Evolutionary conservation across 2,888 invertebrate species (phyloP).

Genomic region (Stegana nigrithorax): DNA sequence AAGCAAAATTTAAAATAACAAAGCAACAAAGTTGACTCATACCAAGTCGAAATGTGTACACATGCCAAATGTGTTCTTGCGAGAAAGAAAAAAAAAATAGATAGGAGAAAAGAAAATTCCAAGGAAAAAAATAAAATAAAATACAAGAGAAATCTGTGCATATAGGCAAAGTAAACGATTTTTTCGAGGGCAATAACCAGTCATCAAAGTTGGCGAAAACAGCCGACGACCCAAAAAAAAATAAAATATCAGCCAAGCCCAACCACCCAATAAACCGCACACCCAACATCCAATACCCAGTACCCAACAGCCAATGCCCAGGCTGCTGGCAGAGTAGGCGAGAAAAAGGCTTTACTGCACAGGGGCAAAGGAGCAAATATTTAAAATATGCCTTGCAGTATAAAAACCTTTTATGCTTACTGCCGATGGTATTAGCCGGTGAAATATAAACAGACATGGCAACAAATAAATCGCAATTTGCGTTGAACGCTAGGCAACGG

Average conservation of each 20-base stretch:
- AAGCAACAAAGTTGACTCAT: slow-evolving; percentile 19
- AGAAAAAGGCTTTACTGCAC: too few relatives aligned
- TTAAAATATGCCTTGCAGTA: slow-evolving; percentile 17
- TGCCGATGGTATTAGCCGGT: slow-evolving; percentile 2
- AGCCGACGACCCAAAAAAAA: too few relatives aligned
- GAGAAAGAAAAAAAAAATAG: neutral
- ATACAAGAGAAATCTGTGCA: neutral
- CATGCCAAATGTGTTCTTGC: too few relatives aligned
- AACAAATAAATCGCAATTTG: neutral
- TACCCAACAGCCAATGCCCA: too few relatives aligned
- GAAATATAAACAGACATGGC: neutral
- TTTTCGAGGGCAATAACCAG: slow-evolving; percentile 8
- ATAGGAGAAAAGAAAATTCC: neutral
- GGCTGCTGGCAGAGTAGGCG: too few relatives aligned
- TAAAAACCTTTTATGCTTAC: slow-evolving; percentile 11
- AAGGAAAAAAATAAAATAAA: too few relatives aligned
- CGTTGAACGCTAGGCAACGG: too few relatives aligned
- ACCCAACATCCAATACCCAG: too few relatives aligned
- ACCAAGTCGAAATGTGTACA: slow-evolving; percentile 1
- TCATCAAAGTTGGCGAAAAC: slow-evolving; percentile 7
- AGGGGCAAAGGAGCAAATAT: too few relatives aligned
- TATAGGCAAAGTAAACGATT: slow-evolving; percentile 3
- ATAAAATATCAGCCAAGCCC: neutral
- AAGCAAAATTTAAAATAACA: slow-evolving; percentile 19
- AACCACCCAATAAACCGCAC: neutral